phyloP scores from a whole-genome alignment of 2,888 invertebrate species.

The Invenusta paracnida region DNA sequence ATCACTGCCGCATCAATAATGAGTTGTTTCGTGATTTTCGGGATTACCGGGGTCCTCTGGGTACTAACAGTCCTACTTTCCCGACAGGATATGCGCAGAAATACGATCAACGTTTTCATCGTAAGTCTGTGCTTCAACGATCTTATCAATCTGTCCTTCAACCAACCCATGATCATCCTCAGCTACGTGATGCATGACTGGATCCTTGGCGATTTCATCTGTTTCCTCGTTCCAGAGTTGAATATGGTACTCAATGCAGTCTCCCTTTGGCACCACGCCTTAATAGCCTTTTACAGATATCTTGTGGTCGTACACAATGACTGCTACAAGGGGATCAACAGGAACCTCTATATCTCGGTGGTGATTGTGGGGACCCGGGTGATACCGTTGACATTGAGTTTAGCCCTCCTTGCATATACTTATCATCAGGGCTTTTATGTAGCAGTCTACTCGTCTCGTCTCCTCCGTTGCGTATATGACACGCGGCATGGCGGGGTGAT shows the following conservation, averaged over 20 bases:
- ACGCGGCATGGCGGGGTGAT: conserved; percentile 52
- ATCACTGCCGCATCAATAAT: neutral
- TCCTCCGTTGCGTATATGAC: conserved; percentile 53
- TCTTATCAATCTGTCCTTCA: conserved; percentile 53
- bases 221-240: conserved; percentile 55
- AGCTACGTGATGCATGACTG: conserved; percentile 54
- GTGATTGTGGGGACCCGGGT: conserved; percentile 54
- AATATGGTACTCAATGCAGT: conserved; percentile 56
- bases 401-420: conserved; percentile 41
- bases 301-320: conserved; percentile 56
- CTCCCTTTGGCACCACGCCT: conserved; percentile 57
- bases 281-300: conserved; percentile 56
- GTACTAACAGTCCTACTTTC: neutral
- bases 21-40: neutral
- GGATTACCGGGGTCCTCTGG: neutral
- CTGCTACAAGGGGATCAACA: conserved; percentile 56
- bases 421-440: neutral
- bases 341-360: conserved; percentile 54
- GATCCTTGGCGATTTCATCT: conserved; percentile 53
- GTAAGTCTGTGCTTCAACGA: conserved; percentile 57
- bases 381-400: conserved; percentile 53
- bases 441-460: conserved; percentile 52
- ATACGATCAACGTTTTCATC: conserved; percentile 56
- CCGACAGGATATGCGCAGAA: conserved; percentile 4
- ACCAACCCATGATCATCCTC: conserved; percentile 54